A percentile compares a stretch with the other conserved stretches of the same genome.
Evolutionary conservation across 2,888 invertebrate species (phyloP).

Genomic region (Aphodius sticticus): DNA sequence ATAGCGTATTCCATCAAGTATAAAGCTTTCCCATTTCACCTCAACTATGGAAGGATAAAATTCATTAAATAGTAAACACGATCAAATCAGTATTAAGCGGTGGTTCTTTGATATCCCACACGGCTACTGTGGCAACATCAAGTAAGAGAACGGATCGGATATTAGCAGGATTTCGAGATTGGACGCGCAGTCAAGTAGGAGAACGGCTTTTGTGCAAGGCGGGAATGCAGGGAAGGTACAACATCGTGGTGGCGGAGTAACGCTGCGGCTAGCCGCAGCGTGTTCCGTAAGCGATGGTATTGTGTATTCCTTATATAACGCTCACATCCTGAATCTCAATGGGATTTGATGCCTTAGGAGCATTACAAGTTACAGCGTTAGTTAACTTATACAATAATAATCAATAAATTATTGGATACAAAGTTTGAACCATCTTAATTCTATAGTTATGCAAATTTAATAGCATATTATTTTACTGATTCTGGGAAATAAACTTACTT

Average conservation of each 20-base stretch:
- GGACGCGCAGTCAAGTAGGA: neutral
- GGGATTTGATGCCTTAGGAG: neutral
- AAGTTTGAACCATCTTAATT: neutral
- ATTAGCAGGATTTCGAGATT: neutral
- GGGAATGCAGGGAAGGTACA: neutral
- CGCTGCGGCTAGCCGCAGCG: neutral
- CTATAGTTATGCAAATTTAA: neutral
- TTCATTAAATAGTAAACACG: neutral
- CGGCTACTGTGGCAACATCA: neutral
- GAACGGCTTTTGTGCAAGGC: neutral
- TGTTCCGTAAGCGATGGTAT: neutral
- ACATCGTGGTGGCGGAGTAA: neutral
- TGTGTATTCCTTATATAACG: neutral
- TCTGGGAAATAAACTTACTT: no score
- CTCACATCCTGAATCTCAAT: neutral
- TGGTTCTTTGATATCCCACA: neutral
- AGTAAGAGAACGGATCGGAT: neutral
- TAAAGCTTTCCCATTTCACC: no score
- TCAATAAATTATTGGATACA: neutral
- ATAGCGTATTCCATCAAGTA: no score
- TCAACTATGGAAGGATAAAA: no score
- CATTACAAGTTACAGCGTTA: neutral
- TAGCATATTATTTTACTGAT: no score
- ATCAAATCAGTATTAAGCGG: neutral
- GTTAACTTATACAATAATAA: neutral